Evolutionary conservation across 2,113 vertebrate species (phyloP).

Genomic region (Ondatra zibethicus): DNA sequence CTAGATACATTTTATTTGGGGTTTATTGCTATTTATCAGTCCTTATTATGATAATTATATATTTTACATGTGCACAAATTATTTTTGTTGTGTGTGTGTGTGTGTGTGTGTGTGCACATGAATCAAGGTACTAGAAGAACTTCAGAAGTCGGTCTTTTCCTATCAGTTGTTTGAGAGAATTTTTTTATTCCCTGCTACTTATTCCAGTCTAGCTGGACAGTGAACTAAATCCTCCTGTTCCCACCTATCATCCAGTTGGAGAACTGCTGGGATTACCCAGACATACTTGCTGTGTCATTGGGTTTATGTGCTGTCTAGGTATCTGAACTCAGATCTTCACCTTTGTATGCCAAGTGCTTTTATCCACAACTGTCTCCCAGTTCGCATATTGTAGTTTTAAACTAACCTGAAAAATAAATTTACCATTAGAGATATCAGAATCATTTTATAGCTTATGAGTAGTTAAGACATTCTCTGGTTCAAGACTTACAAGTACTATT

Average conservation of each 20-base stretch:
- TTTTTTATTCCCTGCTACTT: not conserved
- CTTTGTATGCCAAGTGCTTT: not conserved
- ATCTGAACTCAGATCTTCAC: not conserved
- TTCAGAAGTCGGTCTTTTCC: not conserved
- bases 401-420: not conserved
- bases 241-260: not conserved
- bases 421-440: not conserved
- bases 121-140: not conserved
- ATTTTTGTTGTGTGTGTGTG: not conserved
- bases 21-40: not conserved
- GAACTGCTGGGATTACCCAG: not conserved
- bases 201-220: not conserved
- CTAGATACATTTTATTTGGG: not conserved
- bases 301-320: not conserved
- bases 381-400: not conserved
- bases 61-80: not conserved
- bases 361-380: not conserved
- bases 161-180: not conserved
- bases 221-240: not conserved
- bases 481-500: not conserved
- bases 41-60: not conserved
- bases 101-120: not conserved
- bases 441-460: not conserved
- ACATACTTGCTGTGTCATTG: not conserved
- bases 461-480: not conserved